Conservation (phyloP, 2,888 invertebrate genomes). For the Keiferia lycopersicella region DNA sequence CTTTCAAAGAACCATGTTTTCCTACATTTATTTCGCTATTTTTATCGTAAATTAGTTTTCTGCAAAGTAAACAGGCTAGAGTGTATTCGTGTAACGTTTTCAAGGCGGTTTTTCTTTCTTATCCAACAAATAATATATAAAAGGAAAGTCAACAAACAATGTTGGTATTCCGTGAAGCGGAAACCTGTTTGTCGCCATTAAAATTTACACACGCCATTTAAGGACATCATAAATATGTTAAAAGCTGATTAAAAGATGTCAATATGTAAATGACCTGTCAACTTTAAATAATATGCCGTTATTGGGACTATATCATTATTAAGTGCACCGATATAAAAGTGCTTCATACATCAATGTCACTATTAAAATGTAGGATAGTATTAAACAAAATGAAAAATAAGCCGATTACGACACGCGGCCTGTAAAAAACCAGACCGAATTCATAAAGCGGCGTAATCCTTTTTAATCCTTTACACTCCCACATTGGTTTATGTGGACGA, state of each 20-base stretch:
- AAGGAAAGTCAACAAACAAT: slow-evolving; percentile 3
- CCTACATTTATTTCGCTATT: slow-evolving; percentile 36
- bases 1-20: slow-evolving; percentile 39
- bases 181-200: slow-evolving; percentile 2
- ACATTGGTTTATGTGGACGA: slow-evolving; percentile 5
- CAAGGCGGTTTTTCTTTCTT: background rate
- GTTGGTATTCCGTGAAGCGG: slow-evolving; percentile 1
- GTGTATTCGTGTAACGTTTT: background rate
- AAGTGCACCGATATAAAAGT: background rate
- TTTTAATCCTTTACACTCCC: slow-evolving; percentile 31
- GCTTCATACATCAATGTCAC: slow-evolving; percentile 16
- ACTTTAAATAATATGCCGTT: background rate
- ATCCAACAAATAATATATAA: background rate
- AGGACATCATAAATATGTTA: slow-evolving; percentile 12
- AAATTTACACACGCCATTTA: slow-evolving; percentile 15
- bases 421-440: slow-evolving; percentile 26
- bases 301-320: background rate
- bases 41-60: slow-evolving; percentile 8
- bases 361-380: background rate
- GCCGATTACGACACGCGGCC: slow-evolving; percentile 35
- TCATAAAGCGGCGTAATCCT: slow-evolving; percentile 32
- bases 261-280: slow-evolving; percentile 18
- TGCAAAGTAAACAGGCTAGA: slow-evolving; percentile 5
- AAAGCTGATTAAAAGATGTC: slow-evolving; percentile 19
- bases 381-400: slow-evolving; percentile 28